Base-by-base conservation (phyloP, 92 coral and sea anemone genomes). In the Muricea muricata region DNA sequence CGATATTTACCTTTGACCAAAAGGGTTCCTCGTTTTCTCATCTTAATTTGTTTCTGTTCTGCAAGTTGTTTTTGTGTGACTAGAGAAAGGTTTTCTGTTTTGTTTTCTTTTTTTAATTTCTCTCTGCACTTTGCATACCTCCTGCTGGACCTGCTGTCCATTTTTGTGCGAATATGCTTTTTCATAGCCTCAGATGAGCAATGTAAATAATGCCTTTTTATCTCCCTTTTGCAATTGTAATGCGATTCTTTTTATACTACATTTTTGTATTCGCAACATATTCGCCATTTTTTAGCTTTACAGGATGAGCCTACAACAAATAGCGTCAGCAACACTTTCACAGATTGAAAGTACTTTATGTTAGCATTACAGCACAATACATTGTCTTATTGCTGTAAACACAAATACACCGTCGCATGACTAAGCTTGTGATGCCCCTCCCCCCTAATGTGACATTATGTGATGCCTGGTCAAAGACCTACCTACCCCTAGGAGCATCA, bases 1-100 rank as follows among this genome's bases (percentile, higher is more conserved):
- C n/a, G n/a, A n/a, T n/a, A n/a, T n/a, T n/a, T 63, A 25, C 70
- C 70, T 63, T 63, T 15, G 70, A 63, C 70, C 70, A 63, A 63
- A 63, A 63, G 70, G 11, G 70, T 3, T 63, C 70, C 70, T n/a
- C 24, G 11, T 63, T 63, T 63, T 32, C 24, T 63, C 21, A 63
- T 7, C 21, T 63, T 32, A 63, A 63, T 63, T 12, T 63, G 70
- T 31, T 31, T 63, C 70, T 32, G 24, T 63, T 63, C 70, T 3
- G 70, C 70, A 63, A 63, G 70, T 12, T 63, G 70, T 63, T 63
- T 63, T 63, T 63, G 31, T 3, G 70, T 63, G 11, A 32, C 70
- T 2, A n/a, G 31, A 63, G 70, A 10, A 10, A 63, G 1, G n/a
- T n/a, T n/a, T 32, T 63, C 70, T 63, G 70, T 63, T 31, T 63